Evolutionary conservation across 2,113 vertebrate genomes (phyloP), one percentile per base, ranked within the genome.

Genomic region (Xiphias gladius): DNA sequence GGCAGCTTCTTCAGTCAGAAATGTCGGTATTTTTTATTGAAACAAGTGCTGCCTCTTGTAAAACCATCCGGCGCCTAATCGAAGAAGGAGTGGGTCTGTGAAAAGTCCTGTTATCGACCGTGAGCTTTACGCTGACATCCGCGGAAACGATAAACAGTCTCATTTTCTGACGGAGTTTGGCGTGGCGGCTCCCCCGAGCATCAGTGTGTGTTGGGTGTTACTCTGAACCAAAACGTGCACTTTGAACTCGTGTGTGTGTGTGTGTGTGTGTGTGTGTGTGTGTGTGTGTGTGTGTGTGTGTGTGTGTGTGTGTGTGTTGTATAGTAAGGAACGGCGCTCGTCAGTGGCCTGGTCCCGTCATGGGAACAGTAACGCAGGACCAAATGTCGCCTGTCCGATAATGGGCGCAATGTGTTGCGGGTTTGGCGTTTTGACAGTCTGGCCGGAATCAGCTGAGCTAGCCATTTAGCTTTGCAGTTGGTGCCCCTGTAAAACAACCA

Each of bases 361-460:
- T 2, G 9, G 13, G 19, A 2, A 20, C n/a, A 1, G 12, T 28
- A 9, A 26, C 12, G 24, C 7, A 22, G 20, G n/a, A 10, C 5
- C 6, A 10, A 1, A 11, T 16, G 43, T 41, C 13, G 2, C 1
- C 2, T 73, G 88, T 91, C 91, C 91, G 89, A 90, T 82, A 90
- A 90, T 90, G 81, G 86, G 32, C 30, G 5, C 67, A 65, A n/a
- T 0, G 0, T 0, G 3, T 0, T 1, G 16, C 17, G 30, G 30
- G 72, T 80, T 79, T 74, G 79, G 80, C 87, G 82, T n/a, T n/a
- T 84, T 82, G 76, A 86, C 81, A 85, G 74, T 72, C 24, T 35
- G 70, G 11, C 52, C 41, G 59, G 19, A 68, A 82, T 87, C 85
- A 89, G 86, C 80, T 86, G 85, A 77, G 85, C 50, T 76, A 66